Evolutionary conservation across 2,797 vertebrate genomes (phyloP), one percentile per base, ranked within the genome.

Genomic region (Hipposideros larvatus): DNA sequence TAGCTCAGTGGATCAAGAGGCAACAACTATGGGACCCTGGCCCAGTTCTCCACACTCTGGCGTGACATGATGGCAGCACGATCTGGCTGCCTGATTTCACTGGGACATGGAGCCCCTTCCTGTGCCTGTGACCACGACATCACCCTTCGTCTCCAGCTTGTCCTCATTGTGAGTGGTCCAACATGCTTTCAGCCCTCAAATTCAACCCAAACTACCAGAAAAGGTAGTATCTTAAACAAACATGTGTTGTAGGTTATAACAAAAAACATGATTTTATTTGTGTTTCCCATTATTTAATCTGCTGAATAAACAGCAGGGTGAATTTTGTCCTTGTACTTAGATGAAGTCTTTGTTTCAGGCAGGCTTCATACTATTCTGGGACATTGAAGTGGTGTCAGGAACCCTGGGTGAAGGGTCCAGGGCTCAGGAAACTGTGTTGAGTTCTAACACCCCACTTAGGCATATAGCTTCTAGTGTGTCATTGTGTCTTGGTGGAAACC

Each of bases 41-140:
- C 22, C 53, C 18, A 11, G 28, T 31, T 79, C 19, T 73, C 10
- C 2, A 4, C 0, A 21, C 31, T 7, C 57, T 21, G 7, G 65
- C 18, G 3, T 6, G 37, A 53, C 7, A 7, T 0, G 10, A 55
- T 34, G 41, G 15, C 24, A 82, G 1, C 6, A 0, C 0, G 3
- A 31, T 10, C 34, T 59, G 11, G 16, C 5, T 92, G 63, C n/a
- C 31, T 6, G 24, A 11, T 41, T 92, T 90, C 46, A 11, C 18
- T 10, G 21, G 75, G 59, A 51, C 0, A 1, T 10, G 77, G 65
- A n/a, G 43, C 21, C 34, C 51, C 46, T 66, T 84, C n/a, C 66
- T 51, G 9, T 7, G 37, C 31, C 66, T 8, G 31, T 41, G 68
- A 28, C 53, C 8, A 15, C 7, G 22, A 5, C 21, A 3, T 63